Conservation (phyloP, 2,113 vertebrate species). For the Elanus axillaris region DNA sequence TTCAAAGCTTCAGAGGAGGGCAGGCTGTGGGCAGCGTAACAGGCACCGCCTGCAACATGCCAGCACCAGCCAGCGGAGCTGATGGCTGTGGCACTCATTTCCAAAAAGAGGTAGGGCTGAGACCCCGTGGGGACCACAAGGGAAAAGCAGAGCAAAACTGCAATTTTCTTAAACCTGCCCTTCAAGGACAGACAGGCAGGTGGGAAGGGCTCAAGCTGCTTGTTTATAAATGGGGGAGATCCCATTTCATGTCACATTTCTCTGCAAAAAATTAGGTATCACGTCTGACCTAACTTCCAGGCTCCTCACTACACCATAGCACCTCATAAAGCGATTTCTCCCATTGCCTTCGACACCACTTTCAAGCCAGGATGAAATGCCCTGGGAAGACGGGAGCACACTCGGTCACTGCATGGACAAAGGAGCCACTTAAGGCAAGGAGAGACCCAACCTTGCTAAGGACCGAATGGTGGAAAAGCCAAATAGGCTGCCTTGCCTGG, state of each 20-base stretch:
- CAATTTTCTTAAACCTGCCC: background rate
- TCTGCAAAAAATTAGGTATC: background rate
- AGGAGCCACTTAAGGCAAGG: background rate
- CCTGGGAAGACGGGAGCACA: background rate
- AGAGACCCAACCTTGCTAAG: background rate
- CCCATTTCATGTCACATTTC: background rate
- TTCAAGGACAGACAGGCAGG: background rate
- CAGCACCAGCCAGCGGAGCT: background rate
- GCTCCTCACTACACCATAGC: background rate
- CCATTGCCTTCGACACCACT: background rate
- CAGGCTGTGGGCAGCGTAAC: background rate
- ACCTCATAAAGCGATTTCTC: background rate
- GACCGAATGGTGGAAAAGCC: background rate
- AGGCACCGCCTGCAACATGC: background rate
- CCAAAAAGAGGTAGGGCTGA: background rate
- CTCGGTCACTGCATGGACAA: accelerated
- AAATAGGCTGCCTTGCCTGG: background rate
- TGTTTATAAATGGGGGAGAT: background rate
- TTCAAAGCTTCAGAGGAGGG: conserved; percentile 57
- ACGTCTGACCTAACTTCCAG: background rate
- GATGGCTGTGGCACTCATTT: background rate
- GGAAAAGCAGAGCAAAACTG: background rate
- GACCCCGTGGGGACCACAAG: background rate
- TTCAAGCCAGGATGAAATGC: background rate
- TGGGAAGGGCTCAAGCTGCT: background rate